These are phyloP conservation scores for Thelaira solivaga DNA, from an alignment of 2,888 invertebrate species.

Conservation along the genomic window DNA sequence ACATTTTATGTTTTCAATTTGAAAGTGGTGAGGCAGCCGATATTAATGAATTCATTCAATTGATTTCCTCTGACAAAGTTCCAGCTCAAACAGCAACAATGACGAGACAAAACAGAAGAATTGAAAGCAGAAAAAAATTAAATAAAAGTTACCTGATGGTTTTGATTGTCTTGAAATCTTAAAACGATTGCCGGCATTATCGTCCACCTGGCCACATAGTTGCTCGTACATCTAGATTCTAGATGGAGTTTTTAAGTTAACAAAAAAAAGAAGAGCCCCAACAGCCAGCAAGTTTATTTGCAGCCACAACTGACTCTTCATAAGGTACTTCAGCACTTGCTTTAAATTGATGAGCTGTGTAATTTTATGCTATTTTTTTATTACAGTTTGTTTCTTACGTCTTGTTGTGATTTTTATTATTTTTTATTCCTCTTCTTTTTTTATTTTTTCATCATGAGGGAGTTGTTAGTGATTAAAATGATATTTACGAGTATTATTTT, in stretches of 20 bases:
- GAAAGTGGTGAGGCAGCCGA: constrained; percentile 33
- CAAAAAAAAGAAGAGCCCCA: no score
- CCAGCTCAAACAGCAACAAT: background rate
- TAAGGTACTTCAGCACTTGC: constrained; percentile 9
- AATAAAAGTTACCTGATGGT: constrained; percentile 43
- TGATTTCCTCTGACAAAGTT: constrained; percentile 43
- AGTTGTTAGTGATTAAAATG: constrained; percentile 58
- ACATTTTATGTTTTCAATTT: constrained; percentile 23
- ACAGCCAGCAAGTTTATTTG: constrained; percentile 51
- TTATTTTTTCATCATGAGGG: constrained; percentile 42
- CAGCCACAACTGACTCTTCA: constrained; percentile 7
- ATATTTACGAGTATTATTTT: constrained; percentile 55
- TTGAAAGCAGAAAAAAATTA: background rate
- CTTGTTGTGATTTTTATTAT: constrained; percentile 1
- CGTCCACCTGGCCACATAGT: background rate
- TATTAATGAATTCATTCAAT: constrained; percentile 59
- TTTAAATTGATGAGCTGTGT: constrained; percentile 50
- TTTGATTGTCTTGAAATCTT: constrained; percentile 40
- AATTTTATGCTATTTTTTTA: background rate
- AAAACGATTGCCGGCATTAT: constrained; percentile 31
- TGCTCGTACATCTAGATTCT: background rate
- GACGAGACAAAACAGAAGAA: background rate
- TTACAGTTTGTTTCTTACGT: background rate
- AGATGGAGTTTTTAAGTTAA: background rate
- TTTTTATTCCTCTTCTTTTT: background rate